Evolutionary conservation across 64 coral and sea anemone species (phyloP).

Genomic region (Catalaphyllia jardinei): DNA sequence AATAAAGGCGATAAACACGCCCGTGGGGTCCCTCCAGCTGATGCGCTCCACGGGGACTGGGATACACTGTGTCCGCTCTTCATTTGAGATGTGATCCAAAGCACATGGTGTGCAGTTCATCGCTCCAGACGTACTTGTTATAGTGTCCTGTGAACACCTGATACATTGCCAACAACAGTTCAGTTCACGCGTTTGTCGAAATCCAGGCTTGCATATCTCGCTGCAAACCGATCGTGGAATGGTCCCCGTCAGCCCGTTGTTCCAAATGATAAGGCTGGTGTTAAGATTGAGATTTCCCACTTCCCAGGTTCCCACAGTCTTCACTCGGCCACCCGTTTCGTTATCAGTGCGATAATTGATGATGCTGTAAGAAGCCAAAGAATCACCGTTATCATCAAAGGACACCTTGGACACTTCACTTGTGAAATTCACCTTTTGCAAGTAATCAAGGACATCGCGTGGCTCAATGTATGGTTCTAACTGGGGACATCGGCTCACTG

Average conservation of each 20-base stretch:
- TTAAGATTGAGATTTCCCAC: constrained; percentile 17
- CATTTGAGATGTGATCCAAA: constrained; percentile 49
- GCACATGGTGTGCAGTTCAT: constrained; percentile 67
- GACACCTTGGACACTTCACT: constrained; percentile 14
- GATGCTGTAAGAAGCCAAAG: constrained; percentile 65
- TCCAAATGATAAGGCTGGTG: constrained; percentile 54
- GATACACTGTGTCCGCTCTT: constrained; percentile 47
- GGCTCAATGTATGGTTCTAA: constrained; percentile 47
- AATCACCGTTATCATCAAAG: constrained; percentile 85
- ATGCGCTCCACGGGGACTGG: constrained; percentile 45
- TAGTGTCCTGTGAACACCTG: constrained; percentile 47
- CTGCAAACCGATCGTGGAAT: constrained; percentile 79
- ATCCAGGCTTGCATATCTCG: constrained; percentile 63
- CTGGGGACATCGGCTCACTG: constrained; percentile 45
- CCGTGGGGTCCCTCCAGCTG: constrained; percentile 29
- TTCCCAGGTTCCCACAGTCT: constrained; percentile 73
- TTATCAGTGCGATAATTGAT: constrained; percentile 55
- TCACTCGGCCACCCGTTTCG: constrained; percentile 6
- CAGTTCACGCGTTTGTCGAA: constrained; percentile 61
- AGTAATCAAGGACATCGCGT: constrained; percentile 59
- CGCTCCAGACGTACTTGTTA: constrained; percentile 49
- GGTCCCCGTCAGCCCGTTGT: constrained; percentile 16
- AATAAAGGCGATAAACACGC: constrained; percentile 36
- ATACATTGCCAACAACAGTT: constrained; percentile 90
- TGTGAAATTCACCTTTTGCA: constrained; percentile 64